Percentiles rank a stretch among this genome's conserved stretches.
phyloP scores from a whole-genome alignment of 2,888 invertebrate genomes.

The Lasioglossum leucozonium region DNA sequence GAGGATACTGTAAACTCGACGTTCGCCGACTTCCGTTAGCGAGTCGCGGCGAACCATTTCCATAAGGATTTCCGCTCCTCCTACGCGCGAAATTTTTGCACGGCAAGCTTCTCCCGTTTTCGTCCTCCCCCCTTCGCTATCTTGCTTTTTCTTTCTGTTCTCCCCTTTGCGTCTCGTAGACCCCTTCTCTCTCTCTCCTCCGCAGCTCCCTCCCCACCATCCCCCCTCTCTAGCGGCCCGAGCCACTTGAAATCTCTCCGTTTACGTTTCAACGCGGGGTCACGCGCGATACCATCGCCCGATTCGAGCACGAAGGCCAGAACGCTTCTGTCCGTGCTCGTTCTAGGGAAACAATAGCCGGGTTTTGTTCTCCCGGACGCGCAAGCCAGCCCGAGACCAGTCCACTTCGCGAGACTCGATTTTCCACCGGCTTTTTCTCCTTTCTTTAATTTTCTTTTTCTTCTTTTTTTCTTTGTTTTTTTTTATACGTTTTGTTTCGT shows the following conservation, averaged over 20 bases:
- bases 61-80: constrained; percentile 68
- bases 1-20: constrained; percentile 37
- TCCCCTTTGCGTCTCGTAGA: neutral
- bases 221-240: neutral
- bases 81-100: constrained; percentile 58
- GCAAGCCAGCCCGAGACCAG: constrained; percentile 16
- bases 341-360: constrained; percentile 63
- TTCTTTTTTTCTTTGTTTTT: neutral
- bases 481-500: neutral
- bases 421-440: neutral
- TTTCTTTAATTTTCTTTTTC: neutral
- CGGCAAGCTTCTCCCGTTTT: constrained; percentile 16
- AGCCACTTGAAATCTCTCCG: constrained; percentile 48
- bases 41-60: constrained; percentile 52
- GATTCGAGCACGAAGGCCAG: constrained; percentile 58
- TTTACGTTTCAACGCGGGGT: constrained; percentile 61
- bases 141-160: neutral
- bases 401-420: neutral
- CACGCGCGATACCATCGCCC: constrained; percentile 66
- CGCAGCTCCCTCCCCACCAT: too few relatives aligned
- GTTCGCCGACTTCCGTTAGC: constrained; percentile 44
- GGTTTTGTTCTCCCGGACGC: constrained; percentile 35
- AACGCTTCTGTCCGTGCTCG: constrained; percentile 61
- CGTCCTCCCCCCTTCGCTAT: neutral
- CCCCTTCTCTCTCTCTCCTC: neutral